Evolutionary conservation across 2,113 vertebrate species (phyloP).

Genomic region (Gopherus evgoodei): DNA sequence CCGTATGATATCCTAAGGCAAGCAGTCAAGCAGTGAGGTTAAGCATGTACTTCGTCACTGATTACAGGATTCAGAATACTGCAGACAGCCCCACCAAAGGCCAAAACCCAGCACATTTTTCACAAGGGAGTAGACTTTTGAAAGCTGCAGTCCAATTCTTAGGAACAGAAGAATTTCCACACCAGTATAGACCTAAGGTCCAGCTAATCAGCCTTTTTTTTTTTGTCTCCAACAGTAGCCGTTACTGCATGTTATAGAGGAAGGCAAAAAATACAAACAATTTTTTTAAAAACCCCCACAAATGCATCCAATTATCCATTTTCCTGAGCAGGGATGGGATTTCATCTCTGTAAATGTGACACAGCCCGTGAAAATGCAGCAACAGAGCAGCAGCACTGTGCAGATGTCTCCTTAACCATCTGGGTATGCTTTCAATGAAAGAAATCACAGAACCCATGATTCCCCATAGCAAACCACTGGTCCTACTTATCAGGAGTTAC

Average conservation of each 20-base stretch:
- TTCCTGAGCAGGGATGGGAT: constrained; percentile 20
- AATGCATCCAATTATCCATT: constrained; percentile 37
- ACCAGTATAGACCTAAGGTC: not conserved
- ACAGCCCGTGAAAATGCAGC: not conserved
- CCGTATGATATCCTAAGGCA: not conserved
- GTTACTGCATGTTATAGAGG: constrained; percentile 2
- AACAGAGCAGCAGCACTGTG: not conserved
- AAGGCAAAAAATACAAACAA: not conserved
- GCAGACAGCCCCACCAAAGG: not conserved
- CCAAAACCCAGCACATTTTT: constrained; percentile 51
- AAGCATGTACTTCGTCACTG: not conserved
- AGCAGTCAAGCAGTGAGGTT: not conserved
- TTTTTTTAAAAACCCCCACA: not conserved
- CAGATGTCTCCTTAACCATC: not conserved
- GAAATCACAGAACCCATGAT: not conserved
- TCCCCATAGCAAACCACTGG: not conserved
- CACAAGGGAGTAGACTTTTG: constrained; percentile 40
- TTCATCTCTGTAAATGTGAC: not conserved
- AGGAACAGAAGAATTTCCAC: constrained; percentile 15
- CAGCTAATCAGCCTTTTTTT: not conserved
- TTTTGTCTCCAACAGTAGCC: constrained; percentile 22
- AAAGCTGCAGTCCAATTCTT: constrained; percentile 19
- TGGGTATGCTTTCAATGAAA: not conserved
- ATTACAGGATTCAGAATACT: constrained; percentile 25
- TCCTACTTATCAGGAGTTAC: not conserved